These are phyloP conservation scores for Cremastobaeus sp. DNA, from an alignment of 2,888 invertebrate genomes.

Conservation along the genomic window DNA sequence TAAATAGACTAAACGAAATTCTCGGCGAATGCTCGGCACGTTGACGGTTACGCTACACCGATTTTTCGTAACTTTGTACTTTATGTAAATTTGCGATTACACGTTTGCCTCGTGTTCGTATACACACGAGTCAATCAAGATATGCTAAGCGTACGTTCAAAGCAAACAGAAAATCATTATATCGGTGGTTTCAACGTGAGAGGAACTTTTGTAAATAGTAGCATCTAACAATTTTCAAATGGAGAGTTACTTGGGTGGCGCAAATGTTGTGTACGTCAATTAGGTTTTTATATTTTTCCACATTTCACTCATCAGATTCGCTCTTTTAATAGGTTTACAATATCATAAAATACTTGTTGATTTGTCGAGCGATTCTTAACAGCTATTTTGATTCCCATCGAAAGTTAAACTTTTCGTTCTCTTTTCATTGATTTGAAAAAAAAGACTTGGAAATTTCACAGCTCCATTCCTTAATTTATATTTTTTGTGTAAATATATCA, in stretches of 20 bases:
- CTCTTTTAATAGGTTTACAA: no score
- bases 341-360: no score
- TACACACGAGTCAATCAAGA: conserved; percentile 41
- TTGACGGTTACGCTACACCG: conserved; percentile 73
- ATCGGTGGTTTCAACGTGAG: conserved; percentile 23
- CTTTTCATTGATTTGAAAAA: no score
- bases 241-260: conserved; percentile 58
- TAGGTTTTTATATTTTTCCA: conserved; percentile 77
- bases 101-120: conserved; percentile 20
- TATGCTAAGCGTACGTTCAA: conserved; percentile 12
- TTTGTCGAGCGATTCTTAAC: no score
- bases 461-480: no score
- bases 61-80: conserved; percentile 77
- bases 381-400: no score
- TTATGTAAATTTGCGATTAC: conserved; percentile 74
- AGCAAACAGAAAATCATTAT: conserved; percentile 17
- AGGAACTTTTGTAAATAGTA: conserved; percentile 43
- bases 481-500: no score
- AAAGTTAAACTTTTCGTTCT: no score
- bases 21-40: conserved; percentile 68
- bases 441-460: no score
- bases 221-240: conserved; percentile 34
- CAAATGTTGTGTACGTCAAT: conserved; percentile 74
- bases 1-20: conserved; percentile 70
- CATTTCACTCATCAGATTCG: conserved; percentile 21